Evolutionary conservation across 2,888 invertebrate genomes (phyloP), one percentile per base, ranked within the genome.

Genomic region (Aphidoletes aphidimyza): DNA sequence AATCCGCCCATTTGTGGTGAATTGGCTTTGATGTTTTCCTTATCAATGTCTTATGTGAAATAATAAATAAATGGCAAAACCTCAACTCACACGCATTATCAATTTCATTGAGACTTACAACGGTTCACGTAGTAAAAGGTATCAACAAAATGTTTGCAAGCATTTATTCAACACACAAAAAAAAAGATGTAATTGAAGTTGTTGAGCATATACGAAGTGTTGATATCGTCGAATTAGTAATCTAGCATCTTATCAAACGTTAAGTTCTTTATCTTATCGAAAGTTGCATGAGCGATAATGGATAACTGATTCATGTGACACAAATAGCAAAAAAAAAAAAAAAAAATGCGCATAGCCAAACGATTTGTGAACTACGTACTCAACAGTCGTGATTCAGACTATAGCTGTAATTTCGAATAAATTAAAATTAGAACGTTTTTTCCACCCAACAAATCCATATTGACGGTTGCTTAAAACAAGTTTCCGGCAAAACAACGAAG

Each of bases 21-120:
- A 69, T 30, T 69, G 69, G 69, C 14, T 30, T 69, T 69, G 69
- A 69, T 69, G 69, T 69, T 19, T 69, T 17, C 69, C 69, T 30
- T 6, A 42, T 42, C 14, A 14, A 54, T 54, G 54, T 54, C 14
- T 5, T 22, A 54, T 54, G 54, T 54, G 14, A 26, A 54, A 54
- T 54, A 14, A 54, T n/a, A n/a, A 26, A 54, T 54, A 54, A 54
- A 54, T 54, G 22, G 54, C 14, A 14, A 54, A 54, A 54, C 54
- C 2, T 54, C 22, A 5, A 26, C n/a, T 3, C 3, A n/a, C n/a
- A 54, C 14, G 54, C 54, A 5, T 54, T 54, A 9, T 42, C 14
- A 9, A 42, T 42, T 42, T 42, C 42, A n/a, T n/a, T n/a, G n/a
- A n/a, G n/a, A n/a, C n/a, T n/a, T n/a, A n/a, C n/a, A n/a, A n/a